Percentiles rank a stretch among this genome's conserved stretches.
These are phyloP conservation scores for Caenorhabditis tropicalis DNA, from an alignment of 1,140 invertebrate genomes.

Conservation along the genomic window DNA sequence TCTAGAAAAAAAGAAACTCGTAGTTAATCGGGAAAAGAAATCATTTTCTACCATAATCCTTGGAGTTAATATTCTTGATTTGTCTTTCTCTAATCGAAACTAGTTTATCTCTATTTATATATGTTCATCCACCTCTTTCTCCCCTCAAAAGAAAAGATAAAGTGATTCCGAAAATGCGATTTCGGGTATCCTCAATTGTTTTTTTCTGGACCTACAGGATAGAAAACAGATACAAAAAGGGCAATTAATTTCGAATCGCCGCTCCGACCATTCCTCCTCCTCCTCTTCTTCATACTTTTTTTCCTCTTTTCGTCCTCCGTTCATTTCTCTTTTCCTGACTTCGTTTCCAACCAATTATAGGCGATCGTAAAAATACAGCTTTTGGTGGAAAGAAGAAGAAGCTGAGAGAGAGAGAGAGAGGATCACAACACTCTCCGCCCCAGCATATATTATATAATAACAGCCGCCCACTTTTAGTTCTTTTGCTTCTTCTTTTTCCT, in stretches of 20 bases:
- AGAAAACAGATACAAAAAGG: slow-evolving; percentile 1
- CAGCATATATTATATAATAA: slow-evolving; percentile 41
- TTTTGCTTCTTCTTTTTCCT: not conserved
- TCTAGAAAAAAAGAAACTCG: too few relatives aligned
- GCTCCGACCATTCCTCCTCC: not conserved
- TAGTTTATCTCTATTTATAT: not conserved
- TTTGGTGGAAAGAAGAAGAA: slow-evolving; percentile 1
- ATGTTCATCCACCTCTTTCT: not conserved
- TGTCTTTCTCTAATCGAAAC: not conserved
- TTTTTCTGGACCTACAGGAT: slow-evolving; percentile 32
- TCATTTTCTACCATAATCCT: not conserved
- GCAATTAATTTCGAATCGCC: slow-evolving; percentile 41
- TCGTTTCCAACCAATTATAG: slow-evolving; percentile 42
- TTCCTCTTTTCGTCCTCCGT: not conserved
- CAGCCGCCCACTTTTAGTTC: slow-evolving; percentile 22
- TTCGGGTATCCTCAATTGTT: slow-evolving; percentile 3
- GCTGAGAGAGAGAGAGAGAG: slow-evolving; percentile 14
- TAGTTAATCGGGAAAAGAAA: not conserved
- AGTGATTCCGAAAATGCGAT: not conserved
- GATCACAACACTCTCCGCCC: slow-evolving; percentile 31
- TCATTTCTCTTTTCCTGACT: slow-evolving; percentile 17
- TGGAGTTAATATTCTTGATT: not conserved
- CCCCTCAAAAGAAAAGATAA: slow-evolving; percentile 10
- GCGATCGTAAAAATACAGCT: slow-evolving; percentile 40
- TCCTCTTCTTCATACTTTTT: too few relatives aligned